Base-by-base conservation (phyloP, 2,113 vertebrate species). In the Strigops habroptila region DNA sequence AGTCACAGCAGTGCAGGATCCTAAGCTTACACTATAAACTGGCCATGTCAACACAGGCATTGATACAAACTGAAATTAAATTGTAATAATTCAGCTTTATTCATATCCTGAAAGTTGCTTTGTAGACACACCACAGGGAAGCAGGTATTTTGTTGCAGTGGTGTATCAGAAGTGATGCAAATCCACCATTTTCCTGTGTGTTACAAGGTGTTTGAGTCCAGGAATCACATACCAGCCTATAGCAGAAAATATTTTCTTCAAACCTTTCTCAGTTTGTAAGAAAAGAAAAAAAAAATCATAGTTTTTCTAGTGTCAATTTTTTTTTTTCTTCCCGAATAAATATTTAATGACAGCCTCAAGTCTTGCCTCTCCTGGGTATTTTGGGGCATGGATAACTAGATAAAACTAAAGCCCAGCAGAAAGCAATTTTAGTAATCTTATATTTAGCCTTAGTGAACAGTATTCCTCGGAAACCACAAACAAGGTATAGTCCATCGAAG, bases 351-450 rank as follows among this genome's bases (percentile, higher is more conserved):
- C 62, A 81, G 68, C 84, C 43, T 62, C 39, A 75, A 80, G 91
- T 65, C 80, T 86, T 93, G 68, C 46, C 79, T 96, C 85, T 90
- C 85, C 69, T 81, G 60, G 84, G 93, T 86, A 82, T 95, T 95
- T 92, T 86, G 71, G 57, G 75, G 60, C 68, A 93, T 31, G 48
- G 86, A 39, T 71, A 91, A 92, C 91, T 89, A 95, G 79, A 85
- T 55, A 95, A 92, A 96, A 92, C 86, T 82, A 37, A 94, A 86
- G 64, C 91, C 92, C 59, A 91, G 87, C 17, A 96, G 86, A 97
- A 97, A 79, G 76, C 75, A 95, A 37, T 48, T 16, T 75, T 91
- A 84, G 67, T 86, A 82, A 88, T 87, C 68, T 87, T 67, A 48
- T 82, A 41, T 59, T 77, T 91, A 96, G 78, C 82, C 77, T 86